Evolutionary conservation across 2,113 vertebrate species (phyloP), one percentile per base, ranked within the genome.

Genomic region (Rana temporaria): DNA sequence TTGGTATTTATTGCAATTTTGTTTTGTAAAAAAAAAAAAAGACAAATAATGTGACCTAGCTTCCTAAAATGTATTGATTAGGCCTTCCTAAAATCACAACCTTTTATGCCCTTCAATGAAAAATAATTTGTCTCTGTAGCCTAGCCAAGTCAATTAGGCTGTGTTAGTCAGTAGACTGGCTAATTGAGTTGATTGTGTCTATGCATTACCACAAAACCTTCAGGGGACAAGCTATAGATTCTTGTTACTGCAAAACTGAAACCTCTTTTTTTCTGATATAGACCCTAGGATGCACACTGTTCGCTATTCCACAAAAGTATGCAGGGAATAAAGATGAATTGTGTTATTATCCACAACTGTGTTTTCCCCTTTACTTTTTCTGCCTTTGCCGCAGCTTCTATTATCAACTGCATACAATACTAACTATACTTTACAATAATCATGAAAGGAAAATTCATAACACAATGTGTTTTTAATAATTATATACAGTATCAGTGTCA

Each of bases 41-140:
- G 1, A 52, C n/a, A 64, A 67, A 74, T 64, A 75, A 66, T 57
- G n/a, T 55, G 24, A 42, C 59, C 56, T 8, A 34, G 38, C 8
- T 82, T 22, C 22, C 52, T 66, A 26, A 65, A 65, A 67, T 75
- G n/a, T 75, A 66, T 74, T 67, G 62, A 82, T 74, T 12, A 48
- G 60, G 38, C 48, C 32, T 42, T 56, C n/a, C 30, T 82, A 83
- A 83, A 75, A 57, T 76, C 30, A 76, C 76, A 83, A 60, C 72
- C 71, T 83, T 80, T 83, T 83, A 76, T 83, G 64, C 76, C 72
- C 64, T 83, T 83, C 81, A 67, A 67, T 75, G 62, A 76, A 83
- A 59, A 60, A 67, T 57, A 68, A 83, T 57, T 83, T 83, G 62
- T 34, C 72, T 70, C 65, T 56, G 20, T 60, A 75, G 64, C 55